Conservation (phyloP, 1,140 invertebrate species). For the Polyergus mexicanus region DNA sequence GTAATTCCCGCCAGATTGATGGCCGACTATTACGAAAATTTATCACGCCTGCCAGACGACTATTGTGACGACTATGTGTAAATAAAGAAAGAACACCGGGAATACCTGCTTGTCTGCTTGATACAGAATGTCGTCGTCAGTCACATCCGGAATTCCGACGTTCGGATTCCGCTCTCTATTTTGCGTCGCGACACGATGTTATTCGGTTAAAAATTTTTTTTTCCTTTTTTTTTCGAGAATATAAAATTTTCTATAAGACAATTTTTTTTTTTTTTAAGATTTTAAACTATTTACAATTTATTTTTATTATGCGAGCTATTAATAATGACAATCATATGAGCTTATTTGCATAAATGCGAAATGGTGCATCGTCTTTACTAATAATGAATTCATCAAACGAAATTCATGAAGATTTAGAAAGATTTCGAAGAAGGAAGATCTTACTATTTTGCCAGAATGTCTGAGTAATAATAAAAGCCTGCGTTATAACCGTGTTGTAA, state of each 20-base stretch:
- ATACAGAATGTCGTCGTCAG: slow-evolving; percentile 38
- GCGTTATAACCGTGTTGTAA: slow-evolving; percentile 61
- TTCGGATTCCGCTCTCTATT: slow-evolving; percentile 2
- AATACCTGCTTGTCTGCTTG: slow-evolving; percentile 49
- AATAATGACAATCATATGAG: slow-evolving; percentile 4
- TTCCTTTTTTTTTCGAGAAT: not conserved
- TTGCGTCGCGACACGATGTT: no score
- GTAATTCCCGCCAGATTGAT: slow-evolving; percentile 81
- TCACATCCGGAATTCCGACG: slow-evolving; percentile 12
- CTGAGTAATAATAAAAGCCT: slow-evolving; percentile 71
- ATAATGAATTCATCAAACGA: slow-evolving; percentile 33
- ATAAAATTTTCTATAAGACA: not conserved
- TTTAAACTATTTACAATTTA: not conserved
- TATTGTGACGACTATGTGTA: slow-evolving; percentile 75
- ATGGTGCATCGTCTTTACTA: no score
- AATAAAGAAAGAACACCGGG: slow-evolving; percentile 71
- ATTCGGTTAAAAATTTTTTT: no score
- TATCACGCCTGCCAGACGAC: slow-evolving; percentile 79
- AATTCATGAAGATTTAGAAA: slow-evolving; percentile 48
- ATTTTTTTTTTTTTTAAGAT: not conserved
- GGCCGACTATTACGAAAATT: slow-evolving; percentile 82
- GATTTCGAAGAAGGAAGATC: not conserved
- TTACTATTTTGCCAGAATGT: slow-evolving; percentile 34
- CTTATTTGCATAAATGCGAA: slow-evolving; percentile 28
- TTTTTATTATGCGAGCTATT: not conserved